Conservation (phyloP, 2,113 vertebrate genomes). For the Pungitius pungitius region DNA sequence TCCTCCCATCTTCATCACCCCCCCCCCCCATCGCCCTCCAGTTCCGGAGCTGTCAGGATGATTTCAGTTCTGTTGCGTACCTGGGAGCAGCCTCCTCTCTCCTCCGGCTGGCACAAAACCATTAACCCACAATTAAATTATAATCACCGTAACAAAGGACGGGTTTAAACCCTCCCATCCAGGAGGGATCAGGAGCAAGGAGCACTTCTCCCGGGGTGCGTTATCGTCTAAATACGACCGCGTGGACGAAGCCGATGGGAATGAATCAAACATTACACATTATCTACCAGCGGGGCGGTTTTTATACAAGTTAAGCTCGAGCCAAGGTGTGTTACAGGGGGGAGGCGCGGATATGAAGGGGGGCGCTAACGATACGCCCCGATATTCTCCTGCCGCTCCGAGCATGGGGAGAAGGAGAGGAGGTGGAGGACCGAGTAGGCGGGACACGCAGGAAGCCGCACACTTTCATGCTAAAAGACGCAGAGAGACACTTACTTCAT, state of each 20-base stretch:
- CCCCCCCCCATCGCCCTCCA: not conserved
- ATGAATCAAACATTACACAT: slow-evolving; percentile 44
- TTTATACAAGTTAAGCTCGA: slow-evolving; percentile 23
- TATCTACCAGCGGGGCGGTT: slow-evolving; percentile 19
- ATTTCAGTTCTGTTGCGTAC: slow-evolving; percentile 69
- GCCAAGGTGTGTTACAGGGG: slow-evolving; percentile 26
- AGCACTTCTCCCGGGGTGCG: slow-evolving; percentile 49
- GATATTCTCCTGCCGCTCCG: slow-evolving; percentile 17
- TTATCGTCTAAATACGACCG: slow-evolving; percentile 66
- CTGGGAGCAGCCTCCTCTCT: slow-evolving; percentile 50
- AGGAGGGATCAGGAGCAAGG: slow-evolving; percentile 62
- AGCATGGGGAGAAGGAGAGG: slow-evolving; percentile 27
- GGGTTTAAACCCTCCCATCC: slow-evolving; percentile 70
- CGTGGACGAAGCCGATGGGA: slow-evolving; percentile 47
- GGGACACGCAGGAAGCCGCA: too few relatives aligned
- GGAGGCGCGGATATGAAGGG: slow-evolving; percentile 11
- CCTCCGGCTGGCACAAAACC: slow-evolving; percentile 59
- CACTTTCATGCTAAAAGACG: too few relatives aligned
- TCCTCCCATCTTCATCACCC: slow-evolving; percentile 1
- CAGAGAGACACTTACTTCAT: slow-evolving; percentile 99
- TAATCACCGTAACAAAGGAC: slow-evolving; percentile 68
- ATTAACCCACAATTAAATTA: slow-evolving; percentile 77
- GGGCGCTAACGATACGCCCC: slow-evolving; percentile 30
- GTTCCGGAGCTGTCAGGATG: slow-evolving; percentile 61
- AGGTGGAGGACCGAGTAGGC: too few relatives aligned